These are phyloP conservation scores for Etheostoma nigrum DNA, from an alignment of 2,797 vertebrate species.

Conservation along the genomic window DNA sequence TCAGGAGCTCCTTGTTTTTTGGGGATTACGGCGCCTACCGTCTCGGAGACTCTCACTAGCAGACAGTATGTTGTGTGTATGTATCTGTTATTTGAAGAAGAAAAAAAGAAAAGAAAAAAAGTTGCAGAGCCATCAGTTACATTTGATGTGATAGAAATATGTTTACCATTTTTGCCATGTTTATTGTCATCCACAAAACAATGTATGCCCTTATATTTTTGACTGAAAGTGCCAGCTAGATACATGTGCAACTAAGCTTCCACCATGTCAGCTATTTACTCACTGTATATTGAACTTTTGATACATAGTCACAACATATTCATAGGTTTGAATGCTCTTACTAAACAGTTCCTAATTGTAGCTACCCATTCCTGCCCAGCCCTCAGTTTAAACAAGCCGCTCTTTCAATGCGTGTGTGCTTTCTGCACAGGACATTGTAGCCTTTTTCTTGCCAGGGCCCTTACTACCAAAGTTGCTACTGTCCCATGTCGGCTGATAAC, in stretches of 20 bases:
- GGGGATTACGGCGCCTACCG: slow-evolving; percentile 54
- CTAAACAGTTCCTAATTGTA: slow-evolving; percentile 58
- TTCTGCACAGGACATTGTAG: slow-evolving; percentile 53
- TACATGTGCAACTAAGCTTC: slow-evolving; percentile 65
- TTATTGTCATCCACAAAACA: slow-evolving; percentile 66
- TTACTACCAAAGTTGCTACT: slow-evolving; percentile 60
- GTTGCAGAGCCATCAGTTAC: slow-evolving; percentile 64
- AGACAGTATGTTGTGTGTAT: slow-evolving; percentile 78
- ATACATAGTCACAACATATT: slow-evolving; percentile 76
- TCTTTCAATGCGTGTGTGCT: slow-evolving; percentile 41
- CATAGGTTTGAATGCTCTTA: slow-evolving; percentile 74
- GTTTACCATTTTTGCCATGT: slow-evolving; percentile 63
- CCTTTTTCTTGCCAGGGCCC: slow-evolving; percentile 43
- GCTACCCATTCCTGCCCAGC: slow-evolving; percentile 37
- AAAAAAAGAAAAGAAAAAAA: slow-evolving; percentile 41
- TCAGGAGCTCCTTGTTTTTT: slow-evolving; percentile 57
- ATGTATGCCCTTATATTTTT: slow-evolving; percentile 72
- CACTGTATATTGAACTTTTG: slow-evolving; percentile 73
- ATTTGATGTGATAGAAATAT: slow-evolving; percentile 71
- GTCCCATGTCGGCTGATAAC: slow-evolving; percentile 44
- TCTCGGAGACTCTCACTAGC: slow-evolving; percentile 66
- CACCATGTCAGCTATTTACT: slow-evolving; percentile 72
- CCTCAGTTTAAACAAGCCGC: slow-evolving; percentile 42
- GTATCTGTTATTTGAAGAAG: slow-evolving; percentile 70
- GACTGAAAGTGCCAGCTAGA: slow-evolving; percentile 76